phyloP scores from a whole-genome alignment of 2,888 invertebrate genomes.

The Doris montereyensis region DNA sequence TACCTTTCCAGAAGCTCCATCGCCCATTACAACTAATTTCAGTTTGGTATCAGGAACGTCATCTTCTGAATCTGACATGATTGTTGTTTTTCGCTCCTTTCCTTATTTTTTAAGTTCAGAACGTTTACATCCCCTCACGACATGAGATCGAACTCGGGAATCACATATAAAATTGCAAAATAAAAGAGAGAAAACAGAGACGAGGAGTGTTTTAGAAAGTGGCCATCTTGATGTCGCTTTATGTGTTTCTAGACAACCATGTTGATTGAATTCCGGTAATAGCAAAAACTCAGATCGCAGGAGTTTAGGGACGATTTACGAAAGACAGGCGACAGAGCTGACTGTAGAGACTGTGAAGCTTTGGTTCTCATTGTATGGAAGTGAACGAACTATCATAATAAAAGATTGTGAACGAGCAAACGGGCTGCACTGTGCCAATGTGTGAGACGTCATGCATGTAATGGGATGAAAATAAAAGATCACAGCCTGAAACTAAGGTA shows the following conservation, averaged over 20 bases:
- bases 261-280: background rate
- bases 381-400: too few relatives aligned
- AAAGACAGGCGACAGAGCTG: too few relatives aligned
- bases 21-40: constrained; percentile 86
- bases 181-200: background rate
- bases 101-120: too few relatives aligned
- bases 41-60: constrained; percentile 75
- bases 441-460: too few relatives aligned
- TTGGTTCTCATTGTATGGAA: too few relatives aligned
- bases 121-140: background rate
- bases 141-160: background rate
- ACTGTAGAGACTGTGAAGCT: too few relatives aligned
- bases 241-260: background rate
- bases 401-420: too few relatives aligned
- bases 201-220: too few relatives aligned
- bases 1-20: constrained; percentile 88
- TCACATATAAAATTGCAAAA: background rate
- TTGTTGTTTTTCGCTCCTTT: constrained; percentile 18
- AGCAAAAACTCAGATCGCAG: background rate
- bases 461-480: too few relatives aligned
- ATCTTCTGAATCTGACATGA: constrained; percentile 72
- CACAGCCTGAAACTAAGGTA: too few relatives aligned
- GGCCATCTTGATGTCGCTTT: background rate
- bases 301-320: too few relatives aligned
- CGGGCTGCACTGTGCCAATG: too few relatives aligned